phyloP scores from a whole-genome alignment of 1,140 invertebrate species.

The Hylaeus anthracinus region DNA sequence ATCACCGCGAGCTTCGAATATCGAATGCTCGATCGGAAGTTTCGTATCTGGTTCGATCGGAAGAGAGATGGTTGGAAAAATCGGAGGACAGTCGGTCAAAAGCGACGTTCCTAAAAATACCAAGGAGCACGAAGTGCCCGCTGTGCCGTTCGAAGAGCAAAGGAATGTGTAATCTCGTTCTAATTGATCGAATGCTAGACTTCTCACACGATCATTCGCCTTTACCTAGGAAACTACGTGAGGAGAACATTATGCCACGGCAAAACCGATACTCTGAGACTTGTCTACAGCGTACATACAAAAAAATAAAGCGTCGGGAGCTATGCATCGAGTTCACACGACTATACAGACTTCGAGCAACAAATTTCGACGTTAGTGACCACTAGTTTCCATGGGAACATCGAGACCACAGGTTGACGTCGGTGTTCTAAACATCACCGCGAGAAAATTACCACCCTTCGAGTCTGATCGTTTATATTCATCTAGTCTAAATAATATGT shows the following conservation, averaged over 20 bases:
- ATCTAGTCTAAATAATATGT: too few relatives aligned
- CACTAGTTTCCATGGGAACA: not conserved
- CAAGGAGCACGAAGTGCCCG: not conserved
- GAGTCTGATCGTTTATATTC: too few relatives aligned
- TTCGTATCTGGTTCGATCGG: too few relatives aligned
- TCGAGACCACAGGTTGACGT: not conserved
- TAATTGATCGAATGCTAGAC: slow-evolving; percentile 23
- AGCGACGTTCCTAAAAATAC: not conserved
- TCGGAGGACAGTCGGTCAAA: not conserved
- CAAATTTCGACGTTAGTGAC: slow-evolving; percentile 23
- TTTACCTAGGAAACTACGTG: slow-evolving; percentile 24
- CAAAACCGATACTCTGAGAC: slow-evolving; percentile 36
- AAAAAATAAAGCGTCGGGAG: slow-evolving; percentile 30
- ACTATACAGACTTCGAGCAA: slow-evolving; percentile 25
- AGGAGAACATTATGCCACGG: slow-evolving; percentile 26
- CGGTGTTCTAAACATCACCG: not conserved
- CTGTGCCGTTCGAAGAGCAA: slow-evolving; percentile 7
- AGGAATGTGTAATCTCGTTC: slow-evolving; percentile 13
- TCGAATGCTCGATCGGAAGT: too few relatives aligned
- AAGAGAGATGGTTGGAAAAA: not conserved
- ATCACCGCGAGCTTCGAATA: too few relatives aligned
- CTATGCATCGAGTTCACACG: slow-evolving; percentile 38
- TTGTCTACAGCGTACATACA: slow-evolving; percentile 46
- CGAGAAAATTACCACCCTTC: not conserved
- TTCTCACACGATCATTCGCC: slow-evolving; percentile 26